phyloP scores from a whole-genome alignment of 2,888 invertebrate species.

The Nomada ruficornis region DNA sequence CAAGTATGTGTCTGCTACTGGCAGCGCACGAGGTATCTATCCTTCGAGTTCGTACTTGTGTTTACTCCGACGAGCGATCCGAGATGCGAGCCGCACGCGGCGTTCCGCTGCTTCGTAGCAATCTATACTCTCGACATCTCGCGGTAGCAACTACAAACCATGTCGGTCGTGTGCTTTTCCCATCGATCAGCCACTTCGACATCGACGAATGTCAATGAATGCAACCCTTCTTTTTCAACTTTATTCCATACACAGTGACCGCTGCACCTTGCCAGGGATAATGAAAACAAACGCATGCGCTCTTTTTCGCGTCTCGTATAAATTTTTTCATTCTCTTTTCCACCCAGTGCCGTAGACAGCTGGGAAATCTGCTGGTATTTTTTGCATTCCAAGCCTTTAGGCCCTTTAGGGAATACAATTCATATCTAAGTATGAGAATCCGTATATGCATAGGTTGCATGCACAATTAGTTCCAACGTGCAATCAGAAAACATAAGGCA shows the following conservation, averaged over 20 bases:
- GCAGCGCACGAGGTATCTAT: conserved; percentile 59
- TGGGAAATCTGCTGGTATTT: not conserved
- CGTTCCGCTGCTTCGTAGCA: conserved; percentile 47
- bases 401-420: no score
- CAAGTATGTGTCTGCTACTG: conserved; percentile 40
- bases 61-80: conserved; percentile 71
- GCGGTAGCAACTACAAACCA: not conserved
- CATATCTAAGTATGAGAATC: no score
- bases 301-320: not conserved
- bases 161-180: not conserved
- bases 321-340: not conserved
- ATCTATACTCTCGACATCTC: conserved; percentile 36
- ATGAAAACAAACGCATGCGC: conserved; percentile 25
- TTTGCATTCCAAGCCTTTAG: no score
- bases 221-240: not conserved
- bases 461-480: no score
- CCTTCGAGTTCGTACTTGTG: conserved; percentile 58
- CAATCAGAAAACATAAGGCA: no score
- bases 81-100: conserved; percentile 67
- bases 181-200: conserved; percentile 36
- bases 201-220: conserved; percentile 29
- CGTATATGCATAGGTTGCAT: no score
- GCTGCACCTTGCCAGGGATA: no score
- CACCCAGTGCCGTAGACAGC: not conserved
- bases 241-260: not conserved